Conservation (phyloP, 2,888 invertebrate species). For the Drosophila buzzatii region DNA sequence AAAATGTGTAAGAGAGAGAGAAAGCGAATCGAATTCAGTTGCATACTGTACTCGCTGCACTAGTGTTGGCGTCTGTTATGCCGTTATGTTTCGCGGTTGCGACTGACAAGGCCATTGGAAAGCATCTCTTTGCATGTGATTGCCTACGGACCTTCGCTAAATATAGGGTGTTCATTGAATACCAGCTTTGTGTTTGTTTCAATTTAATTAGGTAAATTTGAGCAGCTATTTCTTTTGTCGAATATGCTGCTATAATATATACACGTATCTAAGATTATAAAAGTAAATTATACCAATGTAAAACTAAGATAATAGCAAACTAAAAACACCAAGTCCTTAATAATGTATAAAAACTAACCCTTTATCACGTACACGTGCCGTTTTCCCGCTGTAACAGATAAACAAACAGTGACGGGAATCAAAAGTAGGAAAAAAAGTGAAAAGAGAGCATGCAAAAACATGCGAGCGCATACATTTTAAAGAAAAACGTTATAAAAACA, state of each 20-base stretch:
- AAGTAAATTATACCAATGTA: neutral
- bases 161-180: constrained; percentile 55
- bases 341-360: constrained; percentile 31
- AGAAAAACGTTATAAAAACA: constrained; percentile 77
- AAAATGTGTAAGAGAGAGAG: neutral
- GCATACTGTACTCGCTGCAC: constrained; percentile 27
- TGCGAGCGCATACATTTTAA: constrained; percentile 25
- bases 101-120: constrained; percentile 80
- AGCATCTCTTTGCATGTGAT: constrained; percentile 46
- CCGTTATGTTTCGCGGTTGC: constrained; percentile 34
- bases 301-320: neutral
- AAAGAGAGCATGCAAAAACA: constrained; percentile 12
- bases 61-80: constrained; percentile 14
- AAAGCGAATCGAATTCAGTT: constrained; percentile 8
- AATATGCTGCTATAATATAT: neutral
- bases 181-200: neutral
- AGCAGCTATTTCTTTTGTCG: neutral
- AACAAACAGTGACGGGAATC: constrained; percentile 27
- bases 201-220: neutral
- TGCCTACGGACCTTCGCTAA: constrained; percentile 54
- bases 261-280: neutral
- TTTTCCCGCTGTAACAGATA: constrained; percentile 18
- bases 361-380: constrained; percentile 67
- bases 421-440: neutral
- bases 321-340: constrained; percentile 32